Evolutionary conservation across 2,888 invertebrate species (phyloP), one percentile per base, ranked within the genome.

Genomic region (Euphydryas editha): DNA sequence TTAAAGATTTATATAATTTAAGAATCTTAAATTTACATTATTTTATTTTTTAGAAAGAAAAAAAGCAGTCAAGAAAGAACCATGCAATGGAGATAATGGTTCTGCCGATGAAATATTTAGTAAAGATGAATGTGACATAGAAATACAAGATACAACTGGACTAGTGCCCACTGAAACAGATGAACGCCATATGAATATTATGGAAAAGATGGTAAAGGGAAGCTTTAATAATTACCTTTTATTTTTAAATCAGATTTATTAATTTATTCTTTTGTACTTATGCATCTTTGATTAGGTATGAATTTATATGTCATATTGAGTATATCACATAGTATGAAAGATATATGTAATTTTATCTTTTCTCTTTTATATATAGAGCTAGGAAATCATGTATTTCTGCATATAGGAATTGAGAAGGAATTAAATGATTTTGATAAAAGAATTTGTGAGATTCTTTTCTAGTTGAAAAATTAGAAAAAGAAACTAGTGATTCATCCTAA

Each of bases 201-300:
- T 90, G 78, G 88, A 89, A 65, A 88, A 88, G 76, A 76, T 90
- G 83, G 90, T 89, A 69, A n/a, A n/a, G n/a, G n/a, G n/a, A n/a
- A n/a, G n/a, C n/a, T n/a, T n/a, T n/a, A n/a, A n/a, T n/a, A n/a
- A 67, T 76, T 77, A 57, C 8, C 1, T 1, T 47, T 1, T 17
- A 2, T 17, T 46, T 24, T 17, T 46, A n/a, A n/a, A n/a, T n/a
- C n/a, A n/a, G n/a, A n/a, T 42, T 20, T 4, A 59, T 44, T 10
- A 61, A 21, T 55, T 55, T 46, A 55, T 46, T 20, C 20, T 42
- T 21, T 59, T 21, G 13, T 51, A 51, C 2, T 51, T 0, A 24
- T 51, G 3, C 21, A 6, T 11, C 3, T 21, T 15, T n/a, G n/a
- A n/a, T n/a, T n/a, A n/a, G n/a, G n/a, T n/a, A n/a, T n/a, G n/a